phyloP scores from a whole-genome alignment of 2,113 vertebrate genomes.

The Ciconia stormi region DNA sequence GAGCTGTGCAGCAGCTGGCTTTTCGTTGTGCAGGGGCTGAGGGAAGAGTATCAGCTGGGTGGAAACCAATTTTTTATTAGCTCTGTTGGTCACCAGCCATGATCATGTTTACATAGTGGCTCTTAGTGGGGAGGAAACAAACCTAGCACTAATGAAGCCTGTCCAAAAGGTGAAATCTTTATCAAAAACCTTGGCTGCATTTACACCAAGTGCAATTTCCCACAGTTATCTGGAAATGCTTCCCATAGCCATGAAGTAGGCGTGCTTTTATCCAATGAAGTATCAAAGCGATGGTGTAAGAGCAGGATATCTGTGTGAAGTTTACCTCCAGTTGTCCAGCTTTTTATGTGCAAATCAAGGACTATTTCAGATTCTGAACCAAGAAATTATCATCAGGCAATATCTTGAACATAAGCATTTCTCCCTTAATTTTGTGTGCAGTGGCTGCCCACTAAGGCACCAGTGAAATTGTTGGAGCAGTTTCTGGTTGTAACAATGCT shows the following conservation, averaged over 20 bases:
- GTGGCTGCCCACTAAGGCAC: neutral
- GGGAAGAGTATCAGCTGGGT: neutral
- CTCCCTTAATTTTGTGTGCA: neutral
- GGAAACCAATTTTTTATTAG: neutral
- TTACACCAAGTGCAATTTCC: neutral
- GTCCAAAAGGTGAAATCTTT: neutral
- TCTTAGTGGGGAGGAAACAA: neutral
- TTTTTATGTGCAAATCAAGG: neutral
- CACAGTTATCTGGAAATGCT: neutral
- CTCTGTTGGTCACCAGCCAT: accelerated
- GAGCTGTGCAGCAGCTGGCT: neutral
- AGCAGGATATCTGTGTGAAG: neutral
- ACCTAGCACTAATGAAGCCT: neutral
- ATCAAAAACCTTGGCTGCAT: neutral
- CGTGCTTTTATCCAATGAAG: neutral
- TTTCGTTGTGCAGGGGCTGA: neutral
- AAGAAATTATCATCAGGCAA: neutral
- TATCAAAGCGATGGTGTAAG: neutral
- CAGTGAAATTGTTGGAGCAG: neutral
- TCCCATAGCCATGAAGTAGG: accelerated
- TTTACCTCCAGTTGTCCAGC: neutral
- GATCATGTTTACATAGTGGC: neutral
- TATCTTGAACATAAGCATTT: neutral
- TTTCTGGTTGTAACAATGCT: neutral
- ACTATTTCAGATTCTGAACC: neutral